These are phyloP conservation scores for Drosophila asahinai DNA, from an alignment of 1,140 invertebrate species.

Conservation along the genomic window DNA sequence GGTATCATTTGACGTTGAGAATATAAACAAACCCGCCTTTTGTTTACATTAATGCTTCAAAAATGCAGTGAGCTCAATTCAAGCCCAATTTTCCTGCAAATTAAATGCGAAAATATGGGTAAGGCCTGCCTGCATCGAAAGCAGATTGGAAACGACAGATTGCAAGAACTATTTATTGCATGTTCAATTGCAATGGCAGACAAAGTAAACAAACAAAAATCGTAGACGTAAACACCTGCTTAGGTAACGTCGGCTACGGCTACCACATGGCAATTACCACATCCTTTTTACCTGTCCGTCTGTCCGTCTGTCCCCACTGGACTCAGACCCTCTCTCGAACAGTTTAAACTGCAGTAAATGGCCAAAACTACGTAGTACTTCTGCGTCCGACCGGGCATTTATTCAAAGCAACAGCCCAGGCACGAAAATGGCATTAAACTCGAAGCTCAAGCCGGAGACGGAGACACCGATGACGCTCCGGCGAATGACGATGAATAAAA, in stretches of 20 bases:
- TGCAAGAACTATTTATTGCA: conserved; percentile 40
- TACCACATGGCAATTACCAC: conserved; percentile 51
- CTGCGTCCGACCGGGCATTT: conserved; percentile 18
- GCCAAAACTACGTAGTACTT: conserved; percentile 17
- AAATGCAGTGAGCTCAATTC: conserved; percentile 10
- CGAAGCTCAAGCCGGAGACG: conserved; percentile 20
- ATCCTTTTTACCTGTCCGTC: conserved; percentile 29
- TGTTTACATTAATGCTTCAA: conserved; percentile 6
- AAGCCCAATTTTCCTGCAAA: conserved; percentile 2
- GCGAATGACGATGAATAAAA: conserved; percentile 63
- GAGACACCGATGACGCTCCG: conserved; percentile 41
- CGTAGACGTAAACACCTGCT: conserved; percentile 50
- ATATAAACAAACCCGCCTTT: background rate
- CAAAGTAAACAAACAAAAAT: conserved; percentile 50
- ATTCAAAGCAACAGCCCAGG: conserved; percentile 50
- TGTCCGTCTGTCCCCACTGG: background rate
- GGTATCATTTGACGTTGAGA: background rate
- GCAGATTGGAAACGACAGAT: conserved; percentile 26
- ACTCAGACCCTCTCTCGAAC: conserved; percentile 20
- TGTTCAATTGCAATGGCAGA: conserved; percentile 24
- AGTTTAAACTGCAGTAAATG: conserved; percentile 32
- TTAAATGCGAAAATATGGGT: conserved; percentile 37
- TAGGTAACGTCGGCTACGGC: conserved; percentile 43
- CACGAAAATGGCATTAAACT: conserved; percentile 81
- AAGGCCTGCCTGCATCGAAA: conserved; percentile 8